These are phyloP conservation scores for Okapia johnstoni DNA, from an alignment of 2,113 vertebrate species.

Conservation along the genomic window DNA sequence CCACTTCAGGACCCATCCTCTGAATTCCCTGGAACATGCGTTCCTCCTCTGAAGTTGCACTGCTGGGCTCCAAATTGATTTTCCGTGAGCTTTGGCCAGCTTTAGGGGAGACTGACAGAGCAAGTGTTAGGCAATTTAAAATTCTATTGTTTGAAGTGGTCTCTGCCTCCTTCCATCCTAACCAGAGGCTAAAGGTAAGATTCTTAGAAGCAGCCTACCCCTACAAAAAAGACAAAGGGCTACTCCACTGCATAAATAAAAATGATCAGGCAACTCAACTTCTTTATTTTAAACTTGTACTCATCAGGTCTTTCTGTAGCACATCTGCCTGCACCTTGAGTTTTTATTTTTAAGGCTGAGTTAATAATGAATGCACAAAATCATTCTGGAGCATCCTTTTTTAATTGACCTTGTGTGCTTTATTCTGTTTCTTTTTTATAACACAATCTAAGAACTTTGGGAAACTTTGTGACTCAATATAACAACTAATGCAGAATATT, in stretches of 20 bases:
- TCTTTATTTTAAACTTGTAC: not conserved
- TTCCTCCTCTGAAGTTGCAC: not conserved
- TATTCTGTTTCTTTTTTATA: not conserved
- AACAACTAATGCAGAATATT: not conserved
- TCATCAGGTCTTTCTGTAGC: not conserved
- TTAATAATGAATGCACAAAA: constrained; percentile 8
- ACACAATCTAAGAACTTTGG: not conserved
- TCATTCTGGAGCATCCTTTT: not conserved
- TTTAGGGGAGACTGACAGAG: not conserved
- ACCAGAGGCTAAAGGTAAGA: not conserved
- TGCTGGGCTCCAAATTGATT: not conserved
- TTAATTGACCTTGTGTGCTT: not conserved
- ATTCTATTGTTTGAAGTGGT: not conserved
- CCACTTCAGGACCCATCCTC: rapidly evolving
- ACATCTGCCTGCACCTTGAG: not conserved
- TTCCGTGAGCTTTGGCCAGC: not conserved
- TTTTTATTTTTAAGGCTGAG: not conserved
- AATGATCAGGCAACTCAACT: not conserved
- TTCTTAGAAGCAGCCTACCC: not conserved
- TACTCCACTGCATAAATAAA: not conserved
- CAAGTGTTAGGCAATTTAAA: not conserved
- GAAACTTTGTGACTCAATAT: constrained; percentile 22
- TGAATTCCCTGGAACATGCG: no score
- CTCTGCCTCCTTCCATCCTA: not conserved
- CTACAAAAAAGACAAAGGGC: not conserved